These are phyloP conservation scores for Eurosta solidaginis DNA, from an alignment of 1,140 invertebrate species.

Conservation along the genomic window DNA sequence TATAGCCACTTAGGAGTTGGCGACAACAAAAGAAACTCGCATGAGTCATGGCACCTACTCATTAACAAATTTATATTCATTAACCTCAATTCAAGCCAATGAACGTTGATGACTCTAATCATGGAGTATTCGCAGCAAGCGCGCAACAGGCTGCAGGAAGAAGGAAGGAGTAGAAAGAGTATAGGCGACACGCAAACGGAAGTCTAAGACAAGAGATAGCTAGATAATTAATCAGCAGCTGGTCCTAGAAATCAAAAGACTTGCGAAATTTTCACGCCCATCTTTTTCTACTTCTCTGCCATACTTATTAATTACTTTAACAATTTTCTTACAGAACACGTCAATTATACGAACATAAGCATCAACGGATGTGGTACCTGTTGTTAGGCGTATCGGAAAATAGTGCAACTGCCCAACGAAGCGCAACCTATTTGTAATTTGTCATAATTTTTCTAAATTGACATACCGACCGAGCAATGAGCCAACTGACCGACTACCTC, in stretches of 20 bases:
- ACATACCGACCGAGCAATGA: not conserved
- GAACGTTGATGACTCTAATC: too few relatives aligned
- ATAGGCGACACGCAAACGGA: too few relatives aligned
- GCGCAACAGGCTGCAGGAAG: too few relatives aligned
- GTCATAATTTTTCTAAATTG: not conserved
- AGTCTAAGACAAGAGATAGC: too few relatives aligned
- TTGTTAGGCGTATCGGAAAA: not conserved
- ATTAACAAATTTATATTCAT: too few relatives aligned
- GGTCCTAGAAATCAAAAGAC: not conserved
- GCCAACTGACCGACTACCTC: not conserved
- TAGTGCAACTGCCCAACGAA: not conserved
- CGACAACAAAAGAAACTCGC: too few relatives aligned
- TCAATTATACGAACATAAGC: not conserved
- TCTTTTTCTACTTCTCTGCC: not conserved
- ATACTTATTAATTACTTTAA: slow-evolving; percentile 4
- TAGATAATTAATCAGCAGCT: not conserved
- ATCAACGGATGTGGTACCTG: slow-evolving; percentile 6
- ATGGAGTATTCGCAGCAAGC: too few relatives aligned
- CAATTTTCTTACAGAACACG: slow-evolving; percentile 11
- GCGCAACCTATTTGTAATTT: slow-evolving; percentile 1
- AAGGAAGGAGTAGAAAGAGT: too few relatives aligned
- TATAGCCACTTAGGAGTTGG: too few relatives aligned
- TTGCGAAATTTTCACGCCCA: not conserved
- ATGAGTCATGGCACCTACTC: too few relatives aligned
- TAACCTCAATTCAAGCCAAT: too few relatives aligned